Evolutionary conservation across 35 echinoderm and acorn worm species (phyloP), one percentile per base, ranked within the genome.

Genomic region (Diadema setosum): DNA sequence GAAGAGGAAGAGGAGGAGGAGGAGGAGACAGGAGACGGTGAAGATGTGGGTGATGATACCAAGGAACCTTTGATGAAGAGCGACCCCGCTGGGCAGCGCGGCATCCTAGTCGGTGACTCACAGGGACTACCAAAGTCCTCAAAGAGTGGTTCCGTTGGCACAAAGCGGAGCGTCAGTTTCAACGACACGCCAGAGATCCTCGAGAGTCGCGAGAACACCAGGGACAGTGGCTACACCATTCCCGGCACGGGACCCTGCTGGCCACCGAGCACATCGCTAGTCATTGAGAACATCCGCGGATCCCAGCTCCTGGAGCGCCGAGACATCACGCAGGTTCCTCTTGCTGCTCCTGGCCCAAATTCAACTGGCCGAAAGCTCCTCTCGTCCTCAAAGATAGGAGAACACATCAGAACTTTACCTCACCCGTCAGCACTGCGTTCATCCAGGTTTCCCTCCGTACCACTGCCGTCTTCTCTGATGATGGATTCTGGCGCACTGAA

Each of bases 201-300:
- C 2, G 73, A 78, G 2, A 44, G 73, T 20, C 73, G 73, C 24
- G 34, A 42, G 24, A 32, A 42, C 14, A 24, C 75, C 37, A 46
- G 75, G 20, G 37, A 73, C 29, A 30, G 81, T 84, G 59, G 39
- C 48, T 33, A 43, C 15, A 17, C 61, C 3, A 39, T 94, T 74
- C 37, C 86, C 41, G 96, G 96, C 8, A 69, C 91, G 2, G 96
- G 92, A 12, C 92, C 96, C 26, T 90, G 90, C 58, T 99, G 96
- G 96, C 96, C 96, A 20, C 93, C 92, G 15, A 89, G 96, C 46
- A 87, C 81, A 0, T 95, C 89, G 43, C 81, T 95, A 21, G 75
- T 92, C 18, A 92, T 99, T 4, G 93, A 92, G 17, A 91, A 88
- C 37, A 97, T 97, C 37, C 67, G 85, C 27, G 93, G 92, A 16